Evolutionary conservation across 1,140 invertebrate genomes (phyloP).

Genomic region (Sitodiplosis mosellana): DNA sequence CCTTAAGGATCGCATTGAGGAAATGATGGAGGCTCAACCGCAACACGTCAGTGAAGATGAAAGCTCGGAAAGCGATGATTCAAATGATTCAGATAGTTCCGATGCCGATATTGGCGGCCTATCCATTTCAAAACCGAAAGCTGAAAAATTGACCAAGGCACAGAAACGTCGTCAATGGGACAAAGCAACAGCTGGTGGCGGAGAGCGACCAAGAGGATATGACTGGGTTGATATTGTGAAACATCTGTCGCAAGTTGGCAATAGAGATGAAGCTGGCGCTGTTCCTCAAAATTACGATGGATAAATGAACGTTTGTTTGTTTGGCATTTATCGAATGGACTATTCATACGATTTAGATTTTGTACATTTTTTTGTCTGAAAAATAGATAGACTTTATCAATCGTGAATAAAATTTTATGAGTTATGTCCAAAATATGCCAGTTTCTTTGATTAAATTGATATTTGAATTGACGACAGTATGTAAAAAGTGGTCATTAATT

Average conservation of each 20-base stretch:
- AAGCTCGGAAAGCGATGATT: slow-evolving; percentile 20
- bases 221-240: slow-evolving; percentile 92
- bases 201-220: slow-evolving; percentile 72
- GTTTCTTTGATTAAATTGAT: too few relatives aligned
- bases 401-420: too few relatives aligned
- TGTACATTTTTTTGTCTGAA: too few relatives aligned
- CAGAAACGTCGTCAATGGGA: slow-evolving; percentile 83
- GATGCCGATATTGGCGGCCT: slow-evolving; percentile 21
- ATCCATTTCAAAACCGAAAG: slow-evolving; percentile 36
- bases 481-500: too few relatives aligned
- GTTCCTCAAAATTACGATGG: background rate
- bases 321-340: too few relatives aligned
- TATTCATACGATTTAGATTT: too few relatives aligned
- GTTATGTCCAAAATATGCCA: too few relatives aligned
- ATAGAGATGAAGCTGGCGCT: slow-evolving; percentile 11
- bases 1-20: slow-evolving; percentile 61
- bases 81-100: slow-evolving; percentile 14
- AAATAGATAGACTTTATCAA: too few relatives aligned
- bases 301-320: too few relatives aligned
- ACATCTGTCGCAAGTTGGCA: slow-evolving; percentile 64
- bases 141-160: slow-evolving; percentile 74
- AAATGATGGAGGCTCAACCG: slow-evolving; percentile 51
- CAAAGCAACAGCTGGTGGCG: slow-evolving; percentile 49
- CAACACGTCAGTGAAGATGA: slow-evolving; percentile 24
- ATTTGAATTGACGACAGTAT: too few relatives aligned